Percentiles rank a stretch among this genome's conserved stretches.
Conservation (phyloP, 2,797 vertebrate species). For the Enoplosus armatus region DNA sequence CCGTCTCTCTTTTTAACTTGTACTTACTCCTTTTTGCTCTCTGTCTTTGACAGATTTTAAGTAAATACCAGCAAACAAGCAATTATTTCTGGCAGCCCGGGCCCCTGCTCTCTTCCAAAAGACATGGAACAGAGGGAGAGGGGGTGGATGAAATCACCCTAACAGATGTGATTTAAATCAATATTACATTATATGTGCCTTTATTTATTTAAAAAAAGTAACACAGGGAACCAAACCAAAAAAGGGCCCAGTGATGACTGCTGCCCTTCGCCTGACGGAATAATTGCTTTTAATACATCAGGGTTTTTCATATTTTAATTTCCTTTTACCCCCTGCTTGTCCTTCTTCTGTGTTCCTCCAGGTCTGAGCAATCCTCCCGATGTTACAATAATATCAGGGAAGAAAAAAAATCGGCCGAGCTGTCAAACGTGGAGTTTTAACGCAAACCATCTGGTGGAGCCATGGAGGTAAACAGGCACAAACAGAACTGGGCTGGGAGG, state of each 20-base stretch:
- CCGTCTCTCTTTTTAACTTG: slow-evolving; percentile 38
- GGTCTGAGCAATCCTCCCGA: slow-evolving; percentile 75
- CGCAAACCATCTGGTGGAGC: slow-evolving; percentile 86
- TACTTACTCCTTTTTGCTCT: slow-evolving; percentile 63
- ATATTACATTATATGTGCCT: slow-evolving; percentile 85
- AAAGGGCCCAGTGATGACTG: slow-evolving; percentile 72
- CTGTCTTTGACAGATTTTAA: slow-evolving; percentile 83
- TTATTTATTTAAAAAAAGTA: slow-evolving; percentile 77
- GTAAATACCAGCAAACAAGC: slow-evolving; percentile 88
- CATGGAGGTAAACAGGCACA: slow-evolving; percentile 80
- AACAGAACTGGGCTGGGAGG: slow-evolving; percentile 65
- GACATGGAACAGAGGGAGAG: slow-evolving; percentile 77
- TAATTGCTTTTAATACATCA: slow-evolving; percentile 85
- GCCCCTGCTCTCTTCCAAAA: slow-evolving; percentile 80
- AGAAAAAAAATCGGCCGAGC: slow-evolving; percentile 57
- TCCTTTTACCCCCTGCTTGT: slow-evolving; percentile 75
- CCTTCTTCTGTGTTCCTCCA: slow-evolving; percentile 75
- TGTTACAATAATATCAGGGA: slow-evolving; percentile 82
- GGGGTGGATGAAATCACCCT: slow-evolving; percentile 86
- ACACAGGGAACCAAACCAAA: slow-evolving; percentile 73
- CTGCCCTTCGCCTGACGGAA: slow-evolving; percentile 79
- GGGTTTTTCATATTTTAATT: slow-evolving; percentile 82
- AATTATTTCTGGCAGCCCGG: slow-evolving; percentile 86
- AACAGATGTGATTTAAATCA: slow-evolving; percentile 89
- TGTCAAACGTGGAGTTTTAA: slow-evolving; percentile 85